These are phyloP conservation scores for Hylaeus anthracinus DNA, from an alignment of 1,140 invertebrate genomes.

Conservation along the genomic window DNA sequence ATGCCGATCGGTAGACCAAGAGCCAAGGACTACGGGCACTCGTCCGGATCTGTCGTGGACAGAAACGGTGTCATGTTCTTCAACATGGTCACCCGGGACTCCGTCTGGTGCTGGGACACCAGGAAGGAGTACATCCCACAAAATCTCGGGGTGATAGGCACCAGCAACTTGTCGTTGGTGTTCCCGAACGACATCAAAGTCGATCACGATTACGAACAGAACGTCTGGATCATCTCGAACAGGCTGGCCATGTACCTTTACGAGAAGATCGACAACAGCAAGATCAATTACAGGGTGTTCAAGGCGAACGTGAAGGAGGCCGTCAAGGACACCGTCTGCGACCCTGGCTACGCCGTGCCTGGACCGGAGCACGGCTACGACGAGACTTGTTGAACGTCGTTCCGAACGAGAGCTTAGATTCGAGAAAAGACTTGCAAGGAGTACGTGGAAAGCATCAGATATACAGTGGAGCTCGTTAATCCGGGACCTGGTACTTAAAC, in stretches of 20 bases:
- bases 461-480: no score
- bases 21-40: slow-evolving; percentile 85
- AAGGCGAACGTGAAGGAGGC: slow-evolving; percentile 83
- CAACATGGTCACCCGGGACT: slow-evolving; percentile 87
- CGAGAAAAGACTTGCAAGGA: no score
- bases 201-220: slow-evolving; percentile 84
- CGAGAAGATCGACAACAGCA: slow-evolving; percentile 83
- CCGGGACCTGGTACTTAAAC: no score
- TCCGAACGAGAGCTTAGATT: no score
- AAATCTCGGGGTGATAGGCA: slow-evolving; percentile 84
- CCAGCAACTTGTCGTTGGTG: slow-evolving; percentile 83
- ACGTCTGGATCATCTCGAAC: slow-evolving; percentile 89
- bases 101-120: slow-evolving; percentile 90
- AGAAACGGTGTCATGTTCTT: slow-evolving; percentile 88
- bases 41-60: slow-evolving; percentile 87
- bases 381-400: slow-evolving; percentile 69
- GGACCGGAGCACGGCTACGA: slow-evolving; percentile 70
- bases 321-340: slow-evolving; percentile 85
- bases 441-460: no score
- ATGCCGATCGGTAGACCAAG: slow-evolving; percentile 83
- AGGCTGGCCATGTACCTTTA: slow-evolving; percentile 88
- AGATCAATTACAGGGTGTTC: slow-evolving; percentile 88
- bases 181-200: slow-evolving; percentile 91
- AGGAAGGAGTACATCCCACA: slow-evolving; percentile 85
- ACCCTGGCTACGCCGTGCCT: slow-evolving; percentile 80